A percentile compares a stretch with the other conserved stretches of the same genome.
phyloP scores from a whole-genome alignment of 2,113 vertebrate genomes.

The Agelaius phoeniceus region DNA sequence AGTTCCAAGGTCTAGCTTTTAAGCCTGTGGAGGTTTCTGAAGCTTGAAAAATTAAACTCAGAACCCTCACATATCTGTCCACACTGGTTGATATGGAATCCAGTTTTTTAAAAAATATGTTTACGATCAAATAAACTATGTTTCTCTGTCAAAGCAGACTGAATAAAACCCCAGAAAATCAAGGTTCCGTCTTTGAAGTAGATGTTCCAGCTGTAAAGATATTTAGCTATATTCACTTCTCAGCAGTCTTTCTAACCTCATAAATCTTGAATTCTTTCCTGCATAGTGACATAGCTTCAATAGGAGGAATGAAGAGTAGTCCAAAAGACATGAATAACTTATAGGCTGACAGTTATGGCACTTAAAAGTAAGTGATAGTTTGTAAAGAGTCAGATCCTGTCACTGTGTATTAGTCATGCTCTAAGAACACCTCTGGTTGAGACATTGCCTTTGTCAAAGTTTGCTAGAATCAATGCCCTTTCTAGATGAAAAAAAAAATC shows the following conservation, averaged over 20 bases:
- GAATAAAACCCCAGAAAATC: background rate
- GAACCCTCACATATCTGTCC: background rate
- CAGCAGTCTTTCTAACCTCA: background rate
- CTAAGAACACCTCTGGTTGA: background rate
- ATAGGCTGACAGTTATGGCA: background rate
- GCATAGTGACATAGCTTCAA: background rate
- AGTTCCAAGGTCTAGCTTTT: background rate
- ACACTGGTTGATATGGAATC: background rate
- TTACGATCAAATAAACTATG: background rate
- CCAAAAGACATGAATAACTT: constrained; percentile 46
- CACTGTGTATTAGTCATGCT: constrained; percentile 29
- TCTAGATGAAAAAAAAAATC: background rate
- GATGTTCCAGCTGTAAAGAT: background rate
- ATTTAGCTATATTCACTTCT: background rate
- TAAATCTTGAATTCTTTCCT: constrained; percentile 50
- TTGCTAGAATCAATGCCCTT: background rate
- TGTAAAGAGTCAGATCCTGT: constrained; percentile 30
- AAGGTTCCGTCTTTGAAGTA: background rate
- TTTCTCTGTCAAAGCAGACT: background rate
- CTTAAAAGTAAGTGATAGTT: constrained; percentile 53
- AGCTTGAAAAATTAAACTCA: background rate
- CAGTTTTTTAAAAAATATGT: background rate
- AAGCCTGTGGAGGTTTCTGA: background rate
- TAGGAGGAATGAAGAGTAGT: background rate
- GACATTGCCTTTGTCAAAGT: background rate